These are phyloP conservation scores for Aphelinus certus DNA, from an alignment of 1,140 invertebrate species.

Conservation along the genomic window DNA sequence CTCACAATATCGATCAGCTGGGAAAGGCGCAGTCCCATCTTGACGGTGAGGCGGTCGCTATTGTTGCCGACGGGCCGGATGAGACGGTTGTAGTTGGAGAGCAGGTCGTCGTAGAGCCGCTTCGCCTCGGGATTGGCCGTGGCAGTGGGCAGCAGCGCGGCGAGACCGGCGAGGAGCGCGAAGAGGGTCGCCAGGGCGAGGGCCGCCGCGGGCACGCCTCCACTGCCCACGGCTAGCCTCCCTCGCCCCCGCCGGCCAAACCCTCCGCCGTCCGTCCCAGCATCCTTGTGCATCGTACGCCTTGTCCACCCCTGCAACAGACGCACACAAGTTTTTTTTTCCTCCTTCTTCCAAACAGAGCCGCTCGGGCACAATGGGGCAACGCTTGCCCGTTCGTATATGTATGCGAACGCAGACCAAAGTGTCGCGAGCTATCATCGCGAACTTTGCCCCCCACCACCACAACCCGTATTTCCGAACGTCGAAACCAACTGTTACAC, in stretches of 20 bases:
- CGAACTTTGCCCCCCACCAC: too few relatives aligned
- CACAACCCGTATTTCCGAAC: too few relatives aligned
- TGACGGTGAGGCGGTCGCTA: conserved; percentile 94
- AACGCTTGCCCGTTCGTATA: too few relatives aligned
- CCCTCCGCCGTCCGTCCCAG: conserved; percentile 64
- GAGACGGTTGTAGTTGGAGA: conserved; percentile 97
- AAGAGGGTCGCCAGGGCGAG: conserved; percentile 58
- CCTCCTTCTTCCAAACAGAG: too few relatives aligned
- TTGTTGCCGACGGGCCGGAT: conserved; percentile 97
- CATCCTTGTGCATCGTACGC: conserved; percentile 77
- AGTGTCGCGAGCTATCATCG: too few relatives aligned
- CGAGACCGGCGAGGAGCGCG: conserved; percentile 65
- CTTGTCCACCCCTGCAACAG: conserved; percentile 77
- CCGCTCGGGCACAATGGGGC: too few relatives aligned
- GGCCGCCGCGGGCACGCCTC: conserved; percentile 67
- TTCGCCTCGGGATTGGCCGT: conserved; percentile 89
- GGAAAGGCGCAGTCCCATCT: conserved; percentile 94
- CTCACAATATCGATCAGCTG: conserved; percentile 99
- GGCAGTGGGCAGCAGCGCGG: conserved; percentile 60
- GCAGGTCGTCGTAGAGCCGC: conserved; percentile 92
- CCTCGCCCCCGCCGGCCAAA: conserved; percentile 74
- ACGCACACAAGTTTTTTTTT: too few relatives aligned
- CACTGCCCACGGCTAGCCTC: conserved; percentile 66
- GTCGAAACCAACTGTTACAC: too few relatives aligned
- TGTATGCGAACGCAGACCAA: too few relatives aligned